Base-by-base conservation (phyloP, 1,140 invertebrate species). In the Zaprionus davidi region DNA sequence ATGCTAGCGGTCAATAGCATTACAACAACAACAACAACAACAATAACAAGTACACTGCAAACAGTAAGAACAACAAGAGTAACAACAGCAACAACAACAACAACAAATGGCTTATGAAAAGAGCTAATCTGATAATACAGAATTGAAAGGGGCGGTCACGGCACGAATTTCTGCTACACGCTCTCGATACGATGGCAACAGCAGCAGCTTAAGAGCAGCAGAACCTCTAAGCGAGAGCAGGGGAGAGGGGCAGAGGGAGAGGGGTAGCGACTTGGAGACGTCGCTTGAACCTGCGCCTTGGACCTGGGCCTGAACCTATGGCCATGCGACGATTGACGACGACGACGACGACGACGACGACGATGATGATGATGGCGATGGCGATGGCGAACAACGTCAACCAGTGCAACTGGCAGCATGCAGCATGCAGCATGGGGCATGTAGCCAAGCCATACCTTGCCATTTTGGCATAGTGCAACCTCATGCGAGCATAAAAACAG, bases 51-150 rank as follows among this genome's bases (percentile, higher is more conserved):
- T 49, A 12, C 15, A 57, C 34, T 56, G 17, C 68, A 67, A 24
- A 34, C 31, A 34, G 9, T 34, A 34, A 31, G 53, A 60, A 66
- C 62, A 56, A 41, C 60, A 63, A 9, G 11, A 31, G 38, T 26
- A 26, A 26, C 34, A 56, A 31, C 44, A 67, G 9, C 68, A 67
- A 11, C 51, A 53, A 36, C 80, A 53, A 31, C 63, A 73, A 34
- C 75, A 84, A 75, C 73, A 82, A 87, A 87, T 78, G 68, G 73
- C 78, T 81, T 88, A 83, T 83, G 75, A 81, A 84, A 87, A 82
- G 78, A 88, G 84, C 84, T 88, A 88, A 88, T 88, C 84, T 88
- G 84, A 88, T 88, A 88, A 88, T 88, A 88, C 80, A 88, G 84
- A 88, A 88, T 88, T 88, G 84, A 88, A 88, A 88, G 84, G 84